Evolutionary conservation across 37 sponge, comb jelly and placozoan genomes (phyloP).

Genomic region (Crambe crambe): DNA sequence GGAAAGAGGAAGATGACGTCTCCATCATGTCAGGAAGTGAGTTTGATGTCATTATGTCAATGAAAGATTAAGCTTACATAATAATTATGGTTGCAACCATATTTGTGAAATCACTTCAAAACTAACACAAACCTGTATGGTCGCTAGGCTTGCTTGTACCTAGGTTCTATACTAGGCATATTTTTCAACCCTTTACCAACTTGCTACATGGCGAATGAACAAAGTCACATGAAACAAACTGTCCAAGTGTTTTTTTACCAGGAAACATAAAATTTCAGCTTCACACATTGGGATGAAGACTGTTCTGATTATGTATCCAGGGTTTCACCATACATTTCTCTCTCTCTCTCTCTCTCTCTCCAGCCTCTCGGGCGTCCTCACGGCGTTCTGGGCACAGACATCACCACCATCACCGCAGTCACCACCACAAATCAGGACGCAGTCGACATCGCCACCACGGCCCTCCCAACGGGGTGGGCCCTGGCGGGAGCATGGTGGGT

Average conservation of each 20-base stretch:
- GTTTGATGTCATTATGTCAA: constrained; percentile 5
- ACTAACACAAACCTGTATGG: no score
- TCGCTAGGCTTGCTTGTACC: no score
- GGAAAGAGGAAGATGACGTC: constrained; percentile 50
- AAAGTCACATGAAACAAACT: no score
- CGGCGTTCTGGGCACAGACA: constrained; percentile 2
- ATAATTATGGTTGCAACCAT: no score
- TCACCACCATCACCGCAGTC: constrained; percentile 43
- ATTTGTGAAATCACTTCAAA: no score
- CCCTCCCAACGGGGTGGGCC: constrained; percentile 1
- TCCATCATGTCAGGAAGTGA: constrained; percentile 47
- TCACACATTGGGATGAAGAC: background rate
- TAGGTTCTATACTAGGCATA: no score
- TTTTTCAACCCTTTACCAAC: no score
- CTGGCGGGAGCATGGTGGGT: background rate
- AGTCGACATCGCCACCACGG: constrained; percentile 16
- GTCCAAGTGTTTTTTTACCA: no score
- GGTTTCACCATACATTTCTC: background rate
- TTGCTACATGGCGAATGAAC: no score
- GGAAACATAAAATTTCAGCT: no score
- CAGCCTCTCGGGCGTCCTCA: constrained; percentile 31
- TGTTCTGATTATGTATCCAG: background rate
- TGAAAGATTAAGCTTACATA: no score
- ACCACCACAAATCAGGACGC: constrained; percentile 12
- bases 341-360: background rate